phyloP scores from a whole-genome alignment of 2,888 invertebrate species.

The Protophormia terraenovae region DNA sequence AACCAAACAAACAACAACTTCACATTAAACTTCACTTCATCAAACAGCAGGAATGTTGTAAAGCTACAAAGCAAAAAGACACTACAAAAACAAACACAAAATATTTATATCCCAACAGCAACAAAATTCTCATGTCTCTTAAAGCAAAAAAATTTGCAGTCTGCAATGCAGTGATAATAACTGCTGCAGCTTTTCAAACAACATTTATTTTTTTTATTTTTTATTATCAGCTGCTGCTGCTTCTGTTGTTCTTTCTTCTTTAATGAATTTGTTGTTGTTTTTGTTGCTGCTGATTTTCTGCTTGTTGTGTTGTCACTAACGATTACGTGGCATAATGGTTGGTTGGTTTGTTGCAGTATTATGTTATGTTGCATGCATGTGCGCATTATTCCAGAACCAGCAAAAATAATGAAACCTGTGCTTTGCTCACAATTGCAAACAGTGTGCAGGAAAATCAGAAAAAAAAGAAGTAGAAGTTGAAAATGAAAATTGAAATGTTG shows the following conservation, averaged over 20 bases:
- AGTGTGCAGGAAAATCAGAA: constrained; percentile 38
- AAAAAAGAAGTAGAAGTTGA: constrained; percentile 10
- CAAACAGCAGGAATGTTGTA: constrained; percentile 69
- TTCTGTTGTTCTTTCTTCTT: constrained; percentile 25
- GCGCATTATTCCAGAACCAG: constrained; percentile 59
- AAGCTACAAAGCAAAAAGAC: constrained; percentile 53
- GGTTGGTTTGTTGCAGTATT: too few relatives aligned
- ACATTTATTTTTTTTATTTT: too few relatives aligned
- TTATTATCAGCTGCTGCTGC: constrained; percentile 47
- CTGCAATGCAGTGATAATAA: constrained; percentile 58
- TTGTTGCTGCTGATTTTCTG: constrained; percentile 30
- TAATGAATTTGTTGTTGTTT: background rate
- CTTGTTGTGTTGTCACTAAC: constrained; percentile 55
- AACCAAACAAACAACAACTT: constrained; percentile 54
- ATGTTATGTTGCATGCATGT: constrained; percentile 62
- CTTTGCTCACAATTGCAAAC: constrained; percentile 40
- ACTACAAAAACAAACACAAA: background rate
- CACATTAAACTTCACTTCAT: constrained; percentile 57
- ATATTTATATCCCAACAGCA: constrained; percentile 23
- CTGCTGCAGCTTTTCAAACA: constrained; percentile 50
- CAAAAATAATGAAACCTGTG: constrained; percentile 58
- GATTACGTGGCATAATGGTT: constrained; percentile 59
- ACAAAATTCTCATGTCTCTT: constrained; percentile 54
- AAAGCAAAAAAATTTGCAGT: constrained; percentile 48
- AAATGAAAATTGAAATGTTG: constrained; percentile 22